These are phyloP conservation scores for Sipha maydis DNA, from an alignment of 2,888 invertebrate species.

Conservation along the genomic window DNA sequence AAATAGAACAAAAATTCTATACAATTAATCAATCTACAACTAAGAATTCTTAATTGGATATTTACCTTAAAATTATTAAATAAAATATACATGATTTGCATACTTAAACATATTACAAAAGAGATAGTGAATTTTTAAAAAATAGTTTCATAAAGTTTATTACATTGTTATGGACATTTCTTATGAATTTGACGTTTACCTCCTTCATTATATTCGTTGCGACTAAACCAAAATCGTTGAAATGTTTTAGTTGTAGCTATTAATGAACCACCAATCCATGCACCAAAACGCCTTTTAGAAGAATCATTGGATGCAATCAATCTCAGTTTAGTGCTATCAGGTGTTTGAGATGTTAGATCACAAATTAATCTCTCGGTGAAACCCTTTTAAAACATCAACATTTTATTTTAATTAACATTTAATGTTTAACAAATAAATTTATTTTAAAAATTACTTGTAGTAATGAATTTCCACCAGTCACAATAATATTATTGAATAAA, in stretches of 20 bases:
- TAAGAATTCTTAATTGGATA: too few relatives aligned
- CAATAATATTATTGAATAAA: conserved; percentile 92
- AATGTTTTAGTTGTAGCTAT: conserved; percentile 97
- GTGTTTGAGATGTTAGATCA: conserved; percentile 86
- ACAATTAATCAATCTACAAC: too few relatives aligned
- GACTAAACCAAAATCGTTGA: conserved; percentile 99
- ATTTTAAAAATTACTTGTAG: conserved; percentile 72
- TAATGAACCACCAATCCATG: conserved; percentile 99
- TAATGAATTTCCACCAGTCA: conserved; percentile 93
- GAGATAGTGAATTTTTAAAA: too few relatives aligned
- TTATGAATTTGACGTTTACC: conserved; percentile 96
- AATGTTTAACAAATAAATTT: not conserved
- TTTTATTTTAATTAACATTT: not conserved
- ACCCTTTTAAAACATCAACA: conserved; percentile 72
- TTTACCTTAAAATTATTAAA: too few relatives aligned
- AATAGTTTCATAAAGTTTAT: too few relatives aligned
- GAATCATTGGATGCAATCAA: conserved; percentile 91
- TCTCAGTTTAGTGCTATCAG: conserved; percentile 93
- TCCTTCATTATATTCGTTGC: conserved; percentile 98
- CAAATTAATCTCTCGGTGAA: conserved; percentile 92
- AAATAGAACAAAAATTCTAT: too few relatives aligned
- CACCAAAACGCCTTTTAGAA: conserved; percentile 91
- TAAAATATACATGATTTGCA: too few relatives aligned
- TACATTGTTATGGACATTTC: conserved; percentile 79
- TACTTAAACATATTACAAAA: too few relatives aligned